Base-by-base conservation (phyloP, 2,888 invertebrate species). In the Sceliomorpha sp. region DNA sequence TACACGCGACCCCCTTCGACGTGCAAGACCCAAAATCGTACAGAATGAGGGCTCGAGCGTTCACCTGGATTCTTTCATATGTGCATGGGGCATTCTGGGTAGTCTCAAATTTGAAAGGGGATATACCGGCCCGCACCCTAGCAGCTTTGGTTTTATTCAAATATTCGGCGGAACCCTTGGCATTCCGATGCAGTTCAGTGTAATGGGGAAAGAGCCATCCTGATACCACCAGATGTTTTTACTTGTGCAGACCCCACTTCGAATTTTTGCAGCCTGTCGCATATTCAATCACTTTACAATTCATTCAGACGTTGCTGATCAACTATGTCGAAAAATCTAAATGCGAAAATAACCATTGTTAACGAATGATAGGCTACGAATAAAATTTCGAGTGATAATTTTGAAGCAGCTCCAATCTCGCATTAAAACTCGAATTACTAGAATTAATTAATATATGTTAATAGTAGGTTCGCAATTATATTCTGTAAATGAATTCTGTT, bases 131-230 rank as follows among this genome's bases (percentile, higher is more conserved):
- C 60, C 66, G 51, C 66, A 59, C 66, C 59, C 69, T 51, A 56
- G 56, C 75, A 77, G 77, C 76, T 77, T 79, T 76, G 78, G 75
- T 78, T 79, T 79, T 81, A 81, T 82, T 82, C 80, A 81, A 81
- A 82, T 77, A 77, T 75, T 72, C 74, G 69, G 45, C 74, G 69
- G 58, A 39, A 45, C 66, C 51, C 45, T 42, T 37, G 66, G 53
- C 73, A 81, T 82, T 77, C 80, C 81, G 75, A 78, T 81, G 78
- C 72, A 74, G 66, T 72, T 70, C 73, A 51, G 42, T 51, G 42
- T 29, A 56, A 45, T 39, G 45, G 39, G 47, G 56, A 31, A 45
- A 50, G 59, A 58, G 47, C 69, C 62, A 72, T 76, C 70, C 66
- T 63, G 70, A 63, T 74, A 77, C 81, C 73, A 77, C 81, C 81